Evolutionary conservation across 2,113 vertebrate genomes (phyloP).

Genomic region (Myotis davidii): DNA sequence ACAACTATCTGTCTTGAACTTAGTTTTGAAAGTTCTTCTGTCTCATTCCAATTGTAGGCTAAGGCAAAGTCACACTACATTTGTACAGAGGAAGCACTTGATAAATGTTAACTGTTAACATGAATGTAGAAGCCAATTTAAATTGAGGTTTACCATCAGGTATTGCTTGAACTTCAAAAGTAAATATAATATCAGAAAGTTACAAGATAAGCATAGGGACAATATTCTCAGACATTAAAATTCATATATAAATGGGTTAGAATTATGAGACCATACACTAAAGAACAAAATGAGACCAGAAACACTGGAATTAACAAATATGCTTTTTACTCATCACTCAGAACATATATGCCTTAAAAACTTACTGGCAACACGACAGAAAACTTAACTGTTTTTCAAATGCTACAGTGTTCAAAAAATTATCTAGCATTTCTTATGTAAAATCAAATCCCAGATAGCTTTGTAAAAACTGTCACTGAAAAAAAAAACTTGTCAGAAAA

Average conservation of each 20-base stretch:
- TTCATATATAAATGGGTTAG: neutral
- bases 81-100: neutral
- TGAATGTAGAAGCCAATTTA: neutral
- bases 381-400: neutral
- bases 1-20: neutral
- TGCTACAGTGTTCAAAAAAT: neutral
- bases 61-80: constrained; percentile 16
- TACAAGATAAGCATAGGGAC: neutral
- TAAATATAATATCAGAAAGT: neutral
- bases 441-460: neutral
- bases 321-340: neutral
- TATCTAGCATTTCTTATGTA: neutral
- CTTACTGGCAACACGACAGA: neutral
- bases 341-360: neutral
- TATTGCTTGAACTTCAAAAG: neutral
- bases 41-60: neutral
- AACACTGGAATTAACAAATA: constrained; percentile 16
- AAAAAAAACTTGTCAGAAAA: neutral
- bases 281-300: neutral
- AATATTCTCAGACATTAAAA: constrained; percentile 9
- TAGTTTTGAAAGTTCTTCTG: constrained; percentile 7
- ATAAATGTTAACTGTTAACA: constrained; percentile 34
- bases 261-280: neutral
- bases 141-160: neutral
- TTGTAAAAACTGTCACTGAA: constrained; percentile 5